Conservation (phyloP, 2,797 vertebrate genomes). For the Urocyon cinereoargenteus region DNA sequence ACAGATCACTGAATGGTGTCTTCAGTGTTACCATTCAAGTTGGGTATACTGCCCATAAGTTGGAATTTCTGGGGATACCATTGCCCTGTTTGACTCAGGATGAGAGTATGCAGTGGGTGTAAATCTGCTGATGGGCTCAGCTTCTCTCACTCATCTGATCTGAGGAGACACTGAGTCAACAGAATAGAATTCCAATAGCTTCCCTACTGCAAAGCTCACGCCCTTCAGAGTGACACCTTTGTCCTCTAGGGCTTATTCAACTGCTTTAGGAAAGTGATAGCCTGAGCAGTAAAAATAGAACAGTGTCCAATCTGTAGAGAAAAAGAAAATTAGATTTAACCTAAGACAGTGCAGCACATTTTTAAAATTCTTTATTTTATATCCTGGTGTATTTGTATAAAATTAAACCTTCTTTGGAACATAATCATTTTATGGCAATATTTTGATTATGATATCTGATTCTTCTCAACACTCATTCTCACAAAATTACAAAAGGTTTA, state of each 20-base stretch:
- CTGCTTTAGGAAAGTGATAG: constrained; percentile 77
- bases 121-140: constrained; percentile 72
- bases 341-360: background rate
- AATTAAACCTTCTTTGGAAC: background rate
- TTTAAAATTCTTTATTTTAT: background rate
- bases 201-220: background rate
- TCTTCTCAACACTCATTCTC: background rate
- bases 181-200: constrained; percentile 74
- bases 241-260: constrained; percentile 81
- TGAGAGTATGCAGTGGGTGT: background rate
- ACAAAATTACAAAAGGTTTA: background rate
- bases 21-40: background rate
- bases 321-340: constrained; percentile 13
- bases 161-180: constrained; percentile 85
- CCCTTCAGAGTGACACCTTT: constrained; percentile 81
- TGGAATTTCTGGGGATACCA: background rate
- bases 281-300: constrained; percentile 80
- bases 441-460: background rate
- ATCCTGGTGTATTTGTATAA: background rate
- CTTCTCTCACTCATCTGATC: constrained; percentile 62
- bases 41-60: rapidly evolving
- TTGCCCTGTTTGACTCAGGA: constrained; percentile 25
- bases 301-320: background rate
- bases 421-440: background rate
- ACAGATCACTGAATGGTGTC: rapidly evolving